Evolutionary conservation across 2,797 vertebrate genomes (phyloP), one percentile per base, ranked within the genome.

Genomic region (Garrulus glandarius): DNA sequence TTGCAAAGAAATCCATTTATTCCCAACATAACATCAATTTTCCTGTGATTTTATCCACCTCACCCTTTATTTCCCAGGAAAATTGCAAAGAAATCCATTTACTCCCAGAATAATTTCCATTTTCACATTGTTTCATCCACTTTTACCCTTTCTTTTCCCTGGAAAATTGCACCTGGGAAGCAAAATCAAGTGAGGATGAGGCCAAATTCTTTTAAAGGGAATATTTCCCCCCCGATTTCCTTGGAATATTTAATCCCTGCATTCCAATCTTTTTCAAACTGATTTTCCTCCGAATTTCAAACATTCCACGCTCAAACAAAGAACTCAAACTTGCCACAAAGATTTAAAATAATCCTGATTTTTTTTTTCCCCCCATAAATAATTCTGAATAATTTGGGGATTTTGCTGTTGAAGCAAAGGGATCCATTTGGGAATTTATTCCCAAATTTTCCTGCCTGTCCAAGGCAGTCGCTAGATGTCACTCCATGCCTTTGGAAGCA

Each of bases 21-120:
- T 23, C 52, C 52, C 14, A 30, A 0, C 0, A 30, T 2, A 30
- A 10, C 6, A 0, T 30, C 3, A 0, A 16, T n/a, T 70, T 41
- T 12, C 24, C 2, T 19, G 22, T 16, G 15, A 27, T 29, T 71
- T 44, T 29, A 22, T 30, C 43, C 32, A 16, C 4, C 15, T 24
- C 7, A 7, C 9, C 27, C 3, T 23, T 20, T 47, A 9, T 55
- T 13, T 4, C 7, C 7, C 7, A 3, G 10, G 24, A 57, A 57
- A 15, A 59, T 34, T 4, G 7, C 41, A 43, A 46, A 46, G 13
- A 46, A 46, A 46, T 46, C 46, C 22, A 23, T 46, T 46, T 23
- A 46, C 7, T 46, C 22, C 46, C 46, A 46, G 22, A 46, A 46
- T 46, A 46, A 23, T 2, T 46, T 13, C 46, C 46, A 46, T 46